Evolutionary conservation across 1,140 invertebrate genomes (phyloP), one percentile per base, ranked within the genome.

Genomic region (Coelopa frigida): DNA sequence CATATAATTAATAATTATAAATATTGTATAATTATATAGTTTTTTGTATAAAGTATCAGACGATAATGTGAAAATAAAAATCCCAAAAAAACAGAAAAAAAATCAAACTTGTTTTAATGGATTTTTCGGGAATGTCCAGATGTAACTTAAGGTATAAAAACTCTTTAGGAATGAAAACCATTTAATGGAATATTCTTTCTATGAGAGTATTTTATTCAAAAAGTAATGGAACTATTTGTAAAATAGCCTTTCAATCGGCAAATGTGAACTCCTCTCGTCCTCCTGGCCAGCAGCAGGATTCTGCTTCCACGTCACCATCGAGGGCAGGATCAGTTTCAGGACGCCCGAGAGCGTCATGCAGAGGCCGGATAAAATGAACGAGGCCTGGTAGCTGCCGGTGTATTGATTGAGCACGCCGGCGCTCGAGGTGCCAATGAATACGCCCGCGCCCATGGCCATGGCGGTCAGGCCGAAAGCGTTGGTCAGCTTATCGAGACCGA

Each of bases 381-480:
- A 42, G 5, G 36, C 31, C 10, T 35, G 12, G 31, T 53, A 63
- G 11, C 38, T 46, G 1, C 21, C 33, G 0, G 49, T 53, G 1
- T 10, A 2, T 6, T 54, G 49, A 5, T 57, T 48, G 22, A 67
- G 3, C 7, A 53, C 0, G 4, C 63, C 63, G 17, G 48, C 63
- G 15, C 56, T 15, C 1, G 57, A 48, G 10, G 60, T 67, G 31
- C 63, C 63, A 20, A 55, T 41, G 14, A 64, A 67, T 0, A 58
- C 60, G 4, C 60, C 63, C 15, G 52, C 3, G 2, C 63, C 63
- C 63, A 67, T 67, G 42, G 58, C 54, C 42, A 67, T 23, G 2
- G 55, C 48, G 0, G 55, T 58, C 3, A 67, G 55, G 20, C 63
- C 63, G 41, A 67, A 64, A n/a, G 60, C 58, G 40, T 67, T 67